Conservation (phyloP, 2,113 vertebrate genomes). For the Crotalus viridis region DNA sequence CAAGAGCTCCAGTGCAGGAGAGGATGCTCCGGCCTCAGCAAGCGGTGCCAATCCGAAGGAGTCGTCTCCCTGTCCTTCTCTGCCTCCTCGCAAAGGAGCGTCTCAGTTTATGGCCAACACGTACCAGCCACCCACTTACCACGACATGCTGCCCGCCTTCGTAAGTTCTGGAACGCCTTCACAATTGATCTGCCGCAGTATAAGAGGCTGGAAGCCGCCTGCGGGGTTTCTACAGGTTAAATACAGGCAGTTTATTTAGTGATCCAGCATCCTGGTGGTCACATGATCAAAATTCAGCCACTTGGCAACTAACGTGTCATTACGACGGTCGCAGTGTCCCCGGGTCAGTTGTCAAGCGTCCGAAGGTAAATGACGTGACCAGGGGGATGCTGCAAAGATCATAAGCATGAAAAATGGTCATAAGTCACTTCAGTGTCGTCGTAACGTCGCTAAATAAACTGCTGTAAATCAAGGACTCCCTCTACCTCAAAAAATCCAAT, state of each 20-base stretch:
- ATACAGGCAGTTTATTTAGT: neutral
- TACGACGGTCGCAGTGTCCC: too few species aligned
- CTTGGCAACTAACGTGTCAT: too few species aligned
- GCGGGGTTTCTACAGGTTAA: neutral
- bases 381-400: neutral
- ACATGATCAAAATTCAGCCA: too few species aligned
- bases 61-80: conserved; percentile 87
- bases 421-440: neutral
- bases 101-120: conserved; percentile 82
- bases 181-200: neutral
- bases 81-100: conserved; percentile 84
- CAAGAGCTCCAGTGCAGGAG: conserved; percentile 78
- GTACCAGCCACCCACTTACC: conserved; percentile 92
- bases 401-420: neutral
- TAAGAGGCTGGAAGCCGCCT: neutral
- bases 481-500: neutral
- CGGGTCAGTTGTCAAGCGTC: too few species aligned
- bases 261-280: too few species aligned
- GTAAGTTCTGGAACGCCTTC: conserved; percentile 72
- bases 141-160: conserved; percentile 98
- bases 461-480: neutral
- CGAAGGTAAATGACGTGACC: too few species aligned
- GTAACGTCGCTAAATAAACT: too few species aligned
- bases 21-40: conserved; percentile 77
- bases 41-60: conserved; percentile 83